Evolutionary conservation across 2,888 invertebrate species (phyloP), one percentile per base, ranked within the genome.

Genomic region (Shargacucullia verbasci): DNA sequence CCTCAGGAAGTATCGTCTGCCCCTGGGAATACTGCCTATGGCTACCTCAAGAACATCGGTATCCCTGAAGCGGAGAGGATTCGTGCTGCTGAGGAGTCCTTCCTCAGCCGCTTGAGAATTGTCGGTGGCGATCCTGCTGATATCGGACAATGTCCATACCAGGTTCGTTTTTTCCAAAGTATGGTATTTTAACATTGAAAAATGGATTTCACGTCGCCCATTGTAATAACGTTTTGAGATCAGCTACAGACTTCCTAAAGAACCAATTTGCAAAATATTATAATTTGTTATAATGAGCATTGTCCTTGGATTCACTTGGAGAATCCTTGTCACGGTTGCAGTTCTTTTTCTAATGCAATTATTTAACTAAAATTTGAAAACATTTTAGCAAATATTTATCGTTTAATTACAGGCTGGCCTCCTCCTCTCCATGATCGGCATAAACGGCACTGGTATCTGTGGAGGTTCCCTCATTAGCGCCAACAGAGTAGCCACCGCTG

Each of bases 51-150:
- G 15, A 84, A 77, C 25, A 62, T 73, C 50, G 88, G 83, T n/a
- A 79, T 89, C 44, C 86, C 88, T 8, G 71, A 73, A 62, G 87
- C 78, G 5, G 82, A 86, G 45, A 77, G 77, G 47, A 80, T 89
- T 14, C 78, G 66, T 8, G 76, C 76, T 13, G 78, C 79, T 11
- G 89, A 89, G 46, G 77, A 80, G 34, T 68, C 78, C n/a, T 64
- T 41, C 49, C 43, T 73, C 15, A 34, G 31, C 1, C 58, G 45
- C 20, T 65, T 70, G 0, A 82, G 83, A 59, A 88, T 89, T 41
- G 67, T 82, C 10, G 86, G 87, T 15, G 88, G 87, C 2, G 56
- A 56, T 9, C 73, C 73, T 7, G 73, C 67, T 35, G 62, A 39
- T 6, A 29, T 0, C 20, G 62, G 67, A 20, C 66, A 72, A 12